phyloP scores from a whole-genome alignment of 2,888 invertebrate genomes.

The Rugalucina vietnamica region DNA sequence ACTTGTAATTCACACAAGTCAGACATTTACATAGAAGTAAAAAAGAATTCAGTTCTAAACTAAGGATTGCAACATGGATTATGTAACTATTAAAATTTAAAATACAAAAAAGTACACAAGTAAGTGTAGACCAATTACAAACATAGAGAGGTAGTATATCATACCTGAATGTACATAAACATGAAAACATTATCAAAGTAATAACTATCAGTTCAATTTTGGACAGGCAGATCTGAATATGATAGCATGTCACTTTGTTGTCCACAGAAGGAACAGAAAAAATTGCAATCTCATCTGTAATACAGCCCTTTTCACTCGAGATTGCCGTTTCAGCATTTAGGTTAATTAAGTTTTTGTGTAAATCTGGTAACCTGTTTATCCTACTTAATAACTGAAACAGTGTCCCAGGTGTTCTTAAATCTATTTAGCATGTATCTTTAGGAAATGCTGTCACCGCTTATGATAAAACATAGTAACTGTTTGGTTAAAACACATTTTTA shows the following conservation, averaged over 20 bases:
- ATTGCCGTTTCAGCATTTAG: not conserved
- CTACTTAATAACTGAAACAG: no score
- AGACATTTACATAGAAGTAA: not conserved
- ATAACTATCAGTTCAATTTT: no score
- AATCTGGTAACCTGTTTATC: no score
- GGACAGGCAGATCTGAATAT: not conserved
- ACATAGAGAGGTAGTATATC: no score
- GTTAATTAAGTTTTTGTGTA: no score
- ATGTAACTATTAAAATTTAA: not conserved
- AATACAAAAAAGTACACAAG: no score
- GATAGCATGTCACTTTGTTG: not conserved
- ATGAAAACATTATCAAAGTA: not conserved
- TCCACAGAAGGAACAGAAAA: not conserved
- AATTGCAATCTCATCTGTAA: not conserved
- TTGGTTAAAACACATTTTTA: no score
- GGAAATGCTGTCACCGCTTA: no score
- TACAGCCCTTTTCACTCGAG: not conserved
- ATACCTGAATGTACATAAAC: not conserved
- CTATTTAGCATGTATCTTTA: no score
- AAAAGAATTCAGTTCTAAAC: not conserved
- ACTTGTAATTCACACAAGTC: not conserved
- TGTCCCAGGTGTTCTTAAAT: no score
- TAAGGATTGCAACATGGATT: not conserved
- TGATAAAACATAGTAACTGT: no score
- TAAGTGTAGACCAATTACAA: no score